These are phyloP conservation scores for Hirtodrosophila duncani DNA, from an alignment of 2,888 invertebrate genomes.

Conservation along the genomic window DNA sequence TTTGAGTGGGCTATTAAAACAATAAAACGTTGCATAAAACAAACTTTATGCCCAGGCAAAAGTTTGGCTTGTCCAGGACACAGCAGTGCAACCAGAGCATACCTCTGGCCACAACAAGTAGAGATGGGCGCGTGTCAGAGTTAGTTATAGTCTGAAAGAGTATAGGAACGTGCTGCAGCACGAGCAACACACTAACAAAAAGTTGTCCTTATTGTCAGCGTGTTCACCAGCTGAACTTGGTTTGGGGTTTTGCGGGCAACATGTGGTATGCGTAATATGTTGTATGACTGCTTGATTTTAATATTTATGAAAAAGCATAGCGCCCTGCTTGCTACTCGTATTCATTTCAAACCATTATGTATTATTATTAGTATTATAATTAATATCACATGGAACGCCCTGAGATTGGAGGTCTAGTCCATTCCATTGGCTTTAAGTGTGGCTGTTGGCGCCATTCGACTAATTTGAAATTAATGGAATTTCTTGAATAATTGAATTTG, in stretches of 20 bases:
- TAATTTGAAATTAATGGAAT: slow-evolving; percentile 75
- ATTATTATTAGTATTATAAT: too few species aligned
- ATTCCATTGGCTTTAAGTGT: slow-evolving; percentile 50
- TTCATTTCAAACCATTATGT: too few species aligned
- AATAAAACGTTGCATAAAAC: slow-evolving; percentile 57
- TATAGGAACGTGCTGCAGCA: too few species aligned
- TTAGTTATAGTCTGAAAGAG: too few species aligned
- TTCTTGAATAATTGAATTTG: slow-evolving; percentile 74
- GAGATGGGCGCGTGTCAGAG: too few species aligned
- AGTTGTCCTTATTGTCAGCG: too few species aligned
- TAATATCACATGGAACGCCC: too few species aligned
- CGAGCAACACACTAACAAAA: too few species aligned
- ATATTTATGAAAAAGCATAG: slow-evolving; percentile 59
- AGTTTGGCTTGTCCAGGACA: slow-evolving; percentile 2
- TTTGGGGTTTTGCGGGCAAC: slow-evolving; percentile 38
- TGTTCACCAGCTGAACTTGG: slow-evolving; percentile 3
- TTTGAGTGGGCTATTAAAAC: slow-evolving; percentile 57
- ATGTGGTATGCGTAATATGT: slow-evolving; percentile 59
- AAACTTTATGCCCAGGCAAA: slow-evolving; percentile 47
- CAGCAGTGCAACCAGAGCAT: too few species aligned
- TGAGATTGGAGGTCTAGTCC: too few species aligned
- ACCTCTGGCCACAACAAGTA: slow-evolving; percentile 28
- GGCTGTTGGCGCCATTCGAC: slow-evolving; percentile 63
- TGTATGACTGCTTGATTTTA: slow-evolving; percentile 45
- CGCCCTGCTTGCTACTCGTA: slow-evolving; percentile 25